Evolutionary conservation across 2,797 vertebrate genomes (phyloP).

Genomic region (Scarus forsteni): DNA sequence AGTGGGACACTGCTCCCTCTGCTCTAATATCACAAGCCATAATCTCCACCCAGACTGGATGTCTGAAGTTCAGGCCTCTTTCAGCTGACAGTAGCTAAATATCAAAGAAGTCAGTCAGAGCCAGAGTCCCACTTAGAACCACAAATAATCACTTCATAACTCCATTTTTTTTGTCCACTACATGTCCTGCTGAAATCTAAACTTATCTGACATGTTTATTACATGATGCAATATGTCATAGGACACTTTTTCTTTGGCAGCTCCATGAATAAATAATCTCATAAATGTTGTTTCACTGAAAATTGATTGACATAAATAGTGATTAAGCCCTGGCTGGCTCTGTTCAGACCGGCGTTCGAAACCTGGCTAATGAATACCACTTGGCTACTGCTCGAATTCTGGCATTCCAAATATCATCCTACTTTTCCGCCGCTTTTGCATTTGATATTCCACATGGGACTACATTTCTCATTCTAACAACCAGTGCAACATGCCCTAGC

Average conservation of each 20-base stretch:
- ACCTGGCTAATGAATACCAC: conserved; percentile 78
- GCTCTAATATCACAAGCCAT: conserved; percentile 62
- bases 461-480: conserved; percentile 80
- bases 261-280: conserved; percentile 44
- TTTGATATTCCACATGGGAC: conserved; percentile 79
- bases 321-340: conserved; percentile 67
- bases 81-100: conserved; percentile 59
- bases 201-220: conserved; percentile 40
- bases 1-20: conserved; percentile 60
- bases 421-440: conserved; percentile 61
- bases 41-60: conserved; percentile 66
- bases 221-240: conserved; percentile 54
- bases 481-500: conserved; percentile 78
- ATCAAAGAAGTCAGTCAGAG: conserved; percentile 56
- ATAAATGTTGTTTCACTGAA: conserved; percentile 68
- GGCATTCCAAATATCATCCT: conserved; percentile 75
- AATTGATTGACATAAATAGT: conserved; percentile 77
- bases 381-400: conserved; percentile 67
- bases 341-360: conserved; percentile 53
- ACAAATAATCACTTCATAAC: conserved; percentile 29
- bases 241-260: conserved; percentile 42
- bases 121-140: conserved; percentile 10
- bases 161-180: neutral
- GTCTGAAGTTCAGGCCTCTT: conserved; percentile 64
- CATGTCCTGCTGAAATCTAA: conserved; percentile 32